These are phyloP conservation scores for Heliconius cydno DNA, from an alignment of 2,888 invertebrate species.

Conservation along the genomic window DNA sequence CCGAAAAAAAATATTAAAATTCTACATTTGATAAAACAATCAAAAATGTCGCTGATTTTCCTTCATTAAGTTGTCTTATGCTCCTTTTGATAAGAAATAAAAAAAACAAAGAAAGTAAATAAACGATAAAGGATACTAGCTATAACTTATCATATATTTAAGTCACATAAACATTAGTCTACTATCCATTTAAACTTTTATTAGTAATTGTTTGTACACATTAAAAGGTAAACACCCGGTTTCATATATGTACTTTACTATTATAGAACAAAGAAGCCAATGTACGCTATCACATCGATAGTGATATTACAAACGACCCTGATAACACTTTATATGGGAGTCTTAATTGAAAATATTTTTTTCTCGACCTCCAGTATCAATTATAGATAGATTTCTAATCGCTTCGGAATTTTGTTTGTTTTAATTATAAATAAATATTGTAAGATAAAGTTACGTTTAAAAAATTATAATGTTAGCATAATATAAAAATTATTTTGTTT, in stretches of 20 bases:
- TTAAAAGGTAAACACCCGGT: not conserved
- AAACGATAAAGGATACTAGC: no score
- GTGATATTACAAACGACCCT: slow-evolving; percentile 3
- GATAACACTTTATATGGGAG: slow-evolving; percentile 14
- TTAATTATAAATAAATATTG: not conserved
- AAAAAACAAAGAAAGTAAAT: no score
- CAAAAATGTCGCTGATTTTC: no score
- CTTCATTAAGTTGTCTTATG: no score
- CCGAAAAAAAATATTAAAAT: no score
- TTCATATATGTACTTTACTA: not conserved
- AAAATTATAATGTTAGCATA: not conserved
- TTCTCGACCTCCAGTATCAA: not conserved
- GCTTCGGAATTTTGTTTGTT: not conserved
- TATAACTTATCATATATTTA: no score
- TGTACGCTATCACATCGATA: slow-evolving; percentile 16
- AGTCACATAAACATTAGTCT: not conserved
- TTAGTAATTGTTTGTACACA: not conserved
- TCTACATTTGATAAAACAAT: no score
- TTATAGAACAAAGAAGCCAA: slow-evolving; percentile 20
- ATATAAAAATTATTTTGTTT: not conserved
- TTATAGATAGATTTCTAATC: not conserved
- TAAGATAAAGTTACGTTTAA: not conserved
- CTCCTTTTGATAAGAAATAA: no score
- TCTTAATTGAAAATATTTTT: slow-evolving; percentile 16
- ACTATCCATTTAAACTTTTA: not conserved